A percentile compares a stretch with the other conserved stretches of the same genome.
Conservation (phyloP, 2,888 invertebrate genomes). For the Branchipolynoe longqiensis region DNA sequence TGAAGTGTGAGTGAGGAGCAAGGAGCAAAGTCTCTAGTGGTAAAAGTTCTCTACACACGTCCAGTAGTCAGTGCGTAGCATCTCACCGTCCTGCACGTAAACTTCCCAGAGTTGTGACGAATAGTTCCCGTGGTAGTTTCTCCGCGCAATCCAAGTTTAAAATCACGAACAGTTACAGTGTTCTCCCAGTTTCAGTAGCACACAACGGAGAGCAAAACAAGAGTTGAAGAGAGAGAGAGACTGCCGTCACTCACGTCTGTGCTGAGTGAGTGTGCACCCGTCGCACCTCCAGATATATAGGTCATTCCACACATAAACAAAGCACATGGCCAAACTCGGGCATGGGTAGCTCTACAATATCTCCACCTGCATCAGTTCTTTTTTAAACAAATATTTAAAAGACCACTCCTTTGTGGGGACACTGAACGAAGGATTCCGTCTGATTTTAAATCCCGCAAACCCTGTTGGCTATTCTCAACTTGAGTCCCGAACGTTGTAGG, state of each 20-base stretch:
- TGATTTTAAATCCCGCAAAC: background rate
- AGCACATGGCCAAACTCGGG: slow-evolving; percentile 44
- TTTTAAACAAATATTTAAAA: no score
- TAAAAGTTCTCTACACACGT: background rate
- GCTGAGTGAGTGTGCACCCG: slow-evolving; percentile 9
- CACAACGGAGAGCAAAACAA: no score
- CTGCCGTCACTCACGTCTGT: background rate
- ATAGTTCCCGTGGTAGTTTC: background rate
- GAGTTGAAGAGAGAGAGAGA: background rate
- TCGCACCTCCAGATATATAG: slow-evolving; percentile 46
- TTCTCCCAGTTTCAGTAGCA: background rate
- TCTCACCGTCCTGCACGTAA: background rate
- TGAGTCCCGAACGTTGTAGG: background rate
- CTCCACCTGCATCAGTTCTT: no score
- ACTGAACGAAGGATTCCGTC: no score
- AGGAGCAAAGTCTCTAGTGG: background rate
- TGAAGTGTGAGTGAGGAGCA: slow-evolving; percentile 40
- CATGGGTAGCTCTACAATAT: no score
- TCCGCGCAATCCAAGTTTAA: no score
- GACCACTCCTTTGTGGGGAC: no score
- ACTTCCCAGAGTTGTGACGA: background rate
- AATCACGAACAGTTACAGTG: no score
- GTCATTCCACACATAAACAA: slow-evolving; percentile 42
- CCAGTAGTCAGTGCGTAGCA: background rate
- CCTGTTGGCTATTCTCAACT: background rate